Base-by-base conservation (phyloP, 2,888 invertebrate species). In the Zygogramma bicolorata region DNA sequence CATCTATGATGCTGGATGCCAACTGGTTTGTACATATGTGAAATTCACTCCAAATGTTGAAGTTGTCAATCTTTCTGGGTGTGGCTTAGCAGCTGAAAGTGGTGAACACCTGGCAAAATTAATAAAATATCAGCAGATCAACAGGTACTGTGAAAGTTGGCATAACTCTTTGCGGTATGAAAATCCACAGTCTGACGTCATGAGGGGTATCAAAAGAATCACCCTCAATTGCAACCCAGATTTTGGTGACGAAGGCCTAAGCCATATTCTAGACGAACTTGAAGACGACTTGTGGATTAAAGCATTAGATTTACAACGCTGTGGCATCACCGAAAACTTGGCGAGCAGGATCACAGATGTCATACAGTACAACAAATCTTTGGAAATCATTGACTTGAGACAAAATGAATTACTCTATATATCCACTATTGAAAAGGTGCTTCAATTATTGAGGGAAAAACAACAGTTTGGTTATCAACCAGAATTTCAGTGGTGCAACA, bases 231-330 rank as follows among this genome's bases (percentile, higher is more conserved):
- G 90, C 38, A 95, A 95, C 86, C 90, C 91, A 0, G 88, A 88
- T 72, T 86, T 95, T 13, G 91, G 92, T 0, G 93, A 95, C 83
- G 87, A 87, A 0, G 95, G 93, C 0, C 86, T 92, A 0, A 82
- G 85, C 31, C 85, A 88, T 20, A 89, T 95, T 38, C 86, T 93
- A 0, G 92, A 93, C 40, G 91, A 92, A 18, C 88, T 95, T 4
- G 90, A 92, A 61, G 95, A 95, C 82, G 95, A 94, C 84, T 89
- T 94, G 62, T 95, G 95, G 95, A 90, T 95, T 22, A 94, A 93
- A 88, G 95, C 93, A 0, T 81, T 95, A 65, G 95, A 95, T 82
- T 86, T 94, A 81, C 94, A 94, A 82, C 90, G 91, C 78, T 95
- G 95, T 82, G 93, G 93, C 0, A 83, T 95, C 13, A 91, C 93